Evolutionary conservation across 1,140 invertebrate genomes (phyloP), one percentile per base, ranked within the genome.

Genomic region (Hormaphis cornu): DNA sequence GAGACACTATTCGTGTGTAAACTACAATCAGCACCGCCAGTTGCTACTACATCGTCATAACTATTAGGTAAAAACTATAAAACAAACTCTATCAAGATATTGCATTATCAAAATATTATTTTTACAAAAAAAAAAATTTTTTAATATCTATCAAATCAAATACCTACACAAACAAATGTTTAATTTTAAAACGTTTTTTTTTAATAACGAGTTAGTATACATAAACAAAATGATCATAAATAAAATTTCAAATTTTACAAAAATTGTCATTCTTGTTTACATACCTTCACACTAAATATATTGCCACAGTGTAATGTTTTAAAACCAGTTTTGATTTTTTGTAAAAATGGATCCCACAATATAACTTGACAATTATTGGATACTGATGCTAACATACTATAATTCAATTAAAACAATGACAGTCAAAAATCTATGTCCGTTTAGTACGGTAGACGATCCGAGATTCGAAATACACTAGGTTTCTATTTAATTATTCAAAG

Each of bases 281-380:
- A 61, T 82, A 93, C 90, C 83, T 96, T 95, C 2, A 96, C 92
- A 58, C 93, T 93, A 81, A 97, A 97, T 78, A 97, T 95, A 78
- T 97, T 97, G 63, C 92, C 93, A 76, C 86, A 84, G 79, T 97
- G 94, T 70, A 88, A 88, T 24, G 92, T 95, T 44, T 83, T 81
- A 71, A 95, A 80, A 70, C 81, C 83, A 33, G 86, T 79, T 12
- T 90, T 77, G 70, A 84, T 83, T 77, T 87, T 87, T 75, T 88
- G 83, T 63, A 81, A 78, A 78, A 89, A 93, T 14, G 91, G 89
- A 80, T 95, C 87, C 95, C 95, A 98, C 48, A 98, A 79, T 71
- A 93, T 90, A 12, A 97, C 85, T 72, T 90, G 85, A 69, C 87
- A 86, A 80, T 98, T 95, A 82, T 98, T 95, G 1, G 94, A 97